Base-by-base conservation (phyloP, 2,888 invertebrate genomes). In the Nowickia ferox region DNA sequence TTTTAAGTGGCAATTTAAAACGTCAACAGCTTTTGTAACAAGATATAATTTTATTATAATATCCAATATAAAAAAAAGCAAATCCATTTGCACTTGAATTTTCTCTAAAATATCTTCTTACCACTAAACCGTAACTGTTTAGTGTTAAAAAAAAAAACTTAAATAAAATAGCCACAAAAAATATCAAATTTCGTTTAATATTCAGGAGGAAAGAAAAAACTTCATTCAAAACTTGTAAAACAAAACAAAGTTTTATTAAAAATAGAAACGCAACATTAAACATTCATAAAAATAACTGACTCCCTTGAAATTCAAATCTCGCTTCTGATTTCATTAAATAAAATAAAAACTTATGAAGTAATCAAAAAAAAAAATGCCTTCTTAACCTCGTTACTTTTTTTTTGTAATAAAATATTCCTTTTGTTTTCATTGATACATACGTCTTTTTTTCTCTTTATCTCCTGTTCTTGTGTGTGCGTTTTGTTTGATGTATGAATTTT, bases 301-400 rank as follows among this genome's bases (percentile, higher is more conserved):
- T 77, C 65, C 57, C 76, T 57, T 84, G 77, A 72, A 84, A 84
- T 72, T 30, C n/a, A 53, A 84, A 72, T 59, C 83, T 72, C n/a
- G 22, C 51, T 61, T 61, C 53, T 30, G 51, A 61, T 53, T 69
- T 61, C 51, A 40, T 9, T 42, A 55, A 30, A 4, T 42, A 66
- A 13, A 30, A 71, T 42, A 46, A 69, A 51, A 11, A 59, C 51
- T 61, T 15, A 68, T 75, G 11, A 68, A 68, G 61, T 61, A 61
- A 53, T 44, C 44, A 81, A 75, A 81, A 55, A 69, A 17, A 68
- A 30, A 22, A 22, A 46, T 48, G 55, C 40, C 19, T 72, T 65
- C 55, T 53, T 83, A 83, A 83, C 69, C 75, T 82, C 82, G 66
- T 79, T 68, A 44, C 57, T 72, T 66, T 55, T 22, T 2, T 15